These are phyloP conservation scores for Potorous gilbertii DNA, from an alignment of 2,797 vertebrate genomes.

Conservation along the genomic window DNA sequence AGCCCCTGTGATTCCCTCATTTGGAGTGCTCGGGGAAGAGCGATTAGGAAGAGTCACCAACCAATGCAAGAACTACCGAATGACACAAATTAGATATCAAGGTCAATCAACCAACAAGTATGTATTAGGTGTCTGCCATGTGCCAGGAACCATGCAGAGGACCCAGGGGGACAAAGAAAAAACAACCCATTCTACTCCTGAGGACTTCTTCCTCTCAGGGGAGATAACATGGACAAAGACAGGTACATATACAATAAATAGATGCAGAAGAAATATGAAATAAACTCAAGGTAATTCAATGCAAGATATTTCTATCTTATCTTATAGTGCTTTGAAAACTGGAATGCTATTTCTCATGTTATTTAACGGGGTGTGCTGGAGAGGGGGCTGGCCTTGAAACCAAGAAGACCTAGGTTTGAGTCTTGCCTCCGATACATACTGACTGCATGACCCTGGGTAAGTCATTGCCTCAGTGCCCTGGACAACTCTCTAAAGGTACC, in stretches of 20 bases:
- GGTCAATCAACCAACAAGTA: not conserved
- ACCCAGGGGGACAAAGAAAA: not conserved
- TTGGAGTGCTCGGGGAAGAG: not conserved
- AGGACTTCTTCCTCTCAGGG: not conserved
- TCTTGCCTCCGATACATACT: not conserved
- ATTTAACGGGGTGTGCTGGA: not conserved
- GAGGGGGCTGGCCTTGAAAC: not conserved
- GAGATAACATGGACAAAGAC: not conserved
- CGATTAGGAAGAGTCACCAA: not conserved
- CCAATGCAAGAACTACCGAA: not conserved
- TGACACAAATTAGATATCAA: not conserved
- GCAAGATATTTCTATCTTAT: not conserved
- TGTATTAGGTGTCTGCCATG: not conserved
- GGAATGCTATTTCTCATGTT: not conserved
- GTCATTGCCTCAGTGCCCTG: not conserved
- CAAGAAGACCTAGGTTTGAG: not conserved
- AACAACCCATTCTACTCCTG: not conserved
- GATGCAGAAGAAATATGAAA: not conserved
- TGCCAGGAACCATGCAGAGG: not conserved
- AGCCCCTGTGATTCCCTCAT: not conserved
- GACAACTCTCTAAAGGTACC: not conserved
- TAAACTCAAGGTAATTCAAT: not conserved
- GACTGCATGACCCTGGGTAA: not conserved
- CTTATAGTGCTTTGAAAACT: not conserved
- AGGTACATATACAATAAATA: not conserved